Conservation (phyloP, 1,140 invertebrate species). For the Gryon sp. region DNA sequence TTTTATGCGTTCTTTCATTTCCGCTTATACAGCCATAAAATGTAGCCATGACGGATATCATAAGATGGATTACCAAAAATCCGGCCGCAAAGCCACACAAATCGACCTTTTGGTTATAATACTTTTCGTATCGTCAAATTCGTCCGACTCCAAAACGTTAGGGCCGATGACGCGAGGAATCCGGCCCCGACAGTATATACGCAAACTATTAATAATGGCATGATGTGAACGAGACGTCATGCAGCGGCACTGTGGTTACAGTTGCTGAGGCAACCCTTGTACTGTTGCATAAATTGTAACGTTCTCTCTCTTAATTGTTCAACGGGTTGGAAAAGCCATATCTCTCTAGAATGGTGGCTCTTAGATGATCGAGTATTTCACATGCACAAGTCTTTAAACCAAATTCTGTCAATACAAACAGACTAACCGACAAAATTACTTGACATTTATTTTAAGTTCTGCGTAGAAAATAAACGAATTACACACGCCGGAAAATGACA, state of each 20-base stretch:
- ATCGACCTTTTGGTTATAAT: slow-evolving; percentile 39
- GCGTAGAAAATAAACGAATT: slow-evolving; percentile 30
- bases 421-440: slow-evolving; percentile 37
- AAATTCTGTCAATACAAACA: slow-evolving; percentile 53
- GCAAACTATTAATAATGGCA: slow-evolving; percentile 62
- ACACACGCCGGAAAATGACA: slow-evolving; percentile 2
- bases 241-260: slow-evolving; percentile 57
- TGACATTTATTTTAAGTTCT: slow-evolving; percentile 28
- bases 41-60: slow-evolving; percentile 42
- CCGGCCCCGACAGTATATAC: slow-evolving; percentile 45
- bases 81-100: slow-evolving; percentile 51
- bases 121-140: slow-evolving; percentile 39
- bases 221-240: slow-evolving; percentile 59
- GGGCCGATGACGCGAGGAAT: slow-evolving; percentile 56
- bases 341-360: slow-evolving; percentile 72
- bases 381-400: slow-evolving; percentile 28
- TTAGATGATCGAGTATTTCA: slow-evolving; percentile 51
- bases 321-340: slow-evolving; percentile 78
- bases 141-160: slow-evolving; percentile 49
- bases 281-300: slow-evolving; percentile 65
- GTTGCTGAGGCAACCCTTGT: slow-evolving; percentile 62
- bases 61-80: slow-evolving; percentile 62
- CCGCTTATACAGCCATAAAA: slow-evolving; percentile 48
- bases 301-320: slow-evolving; percentile 71
- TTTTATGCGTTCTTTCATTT: slow-evolving; percentile 48